Evolutionary conservation across 2,888 invertebrate species (phyloP).

Genomic region (Polydesmus complanatus): DNA sequence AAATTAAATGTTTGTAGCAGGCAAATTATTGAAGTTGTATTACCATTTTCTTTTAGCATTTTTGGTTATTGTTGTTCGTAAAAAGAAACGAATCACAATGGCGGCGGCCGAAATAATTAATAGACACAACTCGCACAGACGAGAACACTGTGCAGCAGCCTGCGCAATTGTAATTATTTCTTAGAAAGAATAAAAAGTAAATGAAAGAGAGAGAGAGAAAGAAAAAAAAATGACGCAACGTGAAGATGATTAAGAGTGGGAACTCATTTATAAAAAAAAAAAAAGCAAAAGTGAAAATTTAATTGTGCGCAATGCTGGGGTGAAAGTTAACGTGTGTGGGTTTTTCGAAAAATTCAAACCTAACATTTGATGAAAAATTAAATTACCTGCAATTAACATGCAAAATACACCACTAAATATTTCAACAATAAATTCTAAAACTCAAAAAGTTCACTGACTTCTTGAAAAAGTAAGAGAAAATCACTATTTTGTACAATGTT

Average conservation of each 20-base stretch:
- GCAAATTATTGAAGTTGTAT: background rate
- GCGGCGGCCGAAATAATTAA: background rate
- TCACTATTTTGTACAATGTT: no score
- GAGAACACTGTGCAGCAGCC: no score
- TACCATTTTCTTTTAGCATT: background rate
- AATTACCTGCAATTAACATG: no score
- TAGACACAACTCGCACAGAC: background rate
- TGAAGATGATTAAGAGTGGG: background rate
- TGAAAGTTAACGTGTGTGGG: no score
- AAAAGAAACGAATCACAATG: background rate
- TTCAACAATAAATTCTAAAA: no score
- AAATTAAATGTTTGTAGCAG: background rate
- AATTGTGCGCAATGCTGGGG: background rate
- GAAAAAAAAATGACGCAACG: background rate
- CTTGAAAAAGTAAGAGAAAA: no score
- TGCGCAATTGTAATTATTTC: background rate
- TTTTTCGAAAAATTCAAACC: no score
- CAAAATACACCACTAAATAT: no score
- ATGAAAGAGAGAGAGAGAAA: background rate
- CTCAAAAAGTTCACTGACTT: no score
- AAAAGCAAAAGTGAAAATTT: background rate
- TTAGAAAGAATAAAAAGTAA: background rate
- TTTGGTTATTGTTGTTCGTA: background rate
- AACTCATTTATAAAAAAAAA: no score
- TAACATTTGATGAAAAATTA: no score